These are phyloP conservation scores for Illadopsis cleaveri DNA, from an alignment of 2,113 vertebrate genomes.

Conservation along the genomic window DNA sequence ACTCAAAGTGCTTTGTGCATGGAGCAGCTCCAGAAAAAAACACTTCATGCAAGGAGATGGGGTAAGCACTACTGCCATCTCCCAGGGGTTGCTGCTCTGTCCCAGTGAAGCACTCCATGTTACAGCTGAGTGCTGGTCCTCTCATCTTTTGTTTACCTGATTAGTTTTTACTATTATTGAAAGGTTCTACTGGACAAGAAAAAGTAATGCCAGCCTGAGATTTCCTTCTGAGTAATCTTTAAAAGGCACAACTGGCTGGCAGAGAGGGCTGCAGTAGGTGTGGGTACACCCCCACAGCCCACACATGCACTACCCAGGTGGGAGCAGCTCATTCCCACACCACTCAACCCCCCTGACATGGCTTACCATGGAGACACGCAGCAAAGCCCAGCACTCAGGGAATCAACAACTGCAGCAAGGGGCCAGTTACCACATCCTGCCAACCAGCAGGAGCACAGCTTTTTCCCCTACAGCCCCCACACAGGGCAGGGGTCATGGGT, in stretches of 20 bases:
- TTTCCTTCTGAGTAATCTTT: neutral
- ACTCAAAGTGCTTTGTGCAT: neutral
- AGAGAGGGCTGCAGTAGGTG: neutral
- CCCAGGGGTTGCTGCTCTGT: neutral
- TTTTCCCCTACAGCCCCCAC: constrained; percentile 38
- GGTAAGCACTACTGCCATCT: neutral
- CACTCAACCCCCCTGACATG: accelerated
- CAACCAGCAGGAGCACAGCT: neutral
- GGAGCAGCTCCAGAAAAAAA: neutral
- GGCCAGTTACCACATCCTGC: accelerated
- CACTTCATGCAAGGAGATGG: neutral
- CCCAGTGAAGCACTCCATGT: neutral
- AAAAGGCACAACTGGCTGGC: accelerated
- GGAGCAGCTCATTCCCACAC: no score
- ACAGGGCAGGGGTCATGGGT: constrained; percentile 58
- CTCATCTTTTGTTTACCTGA: neutral
- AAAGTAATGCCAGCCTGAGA: neutral
- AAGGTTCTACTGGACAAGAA: neutral
- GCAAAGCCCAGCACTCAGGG: no score
- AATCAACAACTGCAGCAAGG: neutral
- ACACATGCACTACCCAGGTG: accelerated
- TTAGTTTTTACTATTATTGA: neutral
- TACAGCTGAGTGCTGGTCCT: accelerated
- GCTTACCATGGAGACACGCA: accelerated
- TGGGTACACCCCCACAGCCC: accelerated